Conservation (phyloP, 2,888 invertebrate genomes). For the Platypus cylindrus region DNA sequence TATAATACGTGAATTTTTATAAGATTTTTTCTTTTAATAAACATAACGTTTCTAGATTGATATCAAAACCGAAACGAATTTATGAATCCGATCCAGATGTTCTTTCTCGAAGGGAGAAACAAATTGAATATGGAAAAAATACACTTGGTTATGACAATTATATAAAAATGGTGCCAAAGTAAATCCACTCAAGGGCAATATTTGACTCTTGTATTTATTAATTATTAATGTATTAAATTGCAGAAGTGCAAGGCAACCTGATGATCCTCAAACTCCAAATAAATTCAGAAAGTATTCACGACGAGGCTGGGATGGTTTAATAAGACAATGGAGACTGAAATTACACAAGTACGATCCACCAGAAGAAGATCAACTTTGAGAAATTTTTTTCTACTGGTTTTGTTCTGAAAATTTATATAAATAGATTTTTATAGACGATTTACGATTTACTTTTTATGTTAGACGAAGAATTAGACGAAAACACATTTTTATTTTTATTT, state of each 20-base stretch:
- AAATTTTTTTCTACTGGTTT: too few species aligned
- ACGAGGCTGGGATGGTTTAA: constrained; percentile 83
- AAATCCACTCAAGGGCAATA: too few species aligned
- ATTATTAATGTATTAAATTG: constrained; percentile 5
- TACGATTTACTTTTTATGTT: too few species aligned
- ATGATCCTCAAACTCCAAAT: constrained; percentile 83
- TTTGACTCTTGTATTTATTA: constrained; percentile 1
- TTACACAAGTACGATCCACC: constrained; percentile 71
- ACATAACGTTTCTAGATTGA: constrained; percentile 3
- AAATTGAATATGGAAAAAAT: constrained; percentile 91
- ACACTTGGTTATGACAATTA: constrained; percentile 79
- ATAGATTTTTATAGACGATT: too few species aligned
- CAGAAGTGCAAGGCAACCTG: constrained; percentile 48
- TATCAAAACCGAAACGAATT: constrained; percentile 13
- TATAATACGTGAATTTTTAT: constrained; percentile 1
- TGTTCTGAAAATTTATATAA: too few species aligned
- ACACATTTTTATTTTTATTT: too few species aligned
- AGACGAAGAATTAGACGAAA: too few species aligned
- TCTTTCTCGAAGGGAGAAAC: constrained; percentile 73
- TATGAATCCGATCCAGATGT: constrained; percentile 59
- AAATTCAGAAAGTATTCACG: constrained; percentile 79
- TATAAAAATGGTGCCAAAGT: constrained; percentile 54
- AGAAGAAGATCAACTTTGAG: constrained; percentile 8
- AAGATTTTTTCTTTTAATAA: constrained; percentile 1
- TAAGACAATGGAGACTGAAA: constrained; percentile 75